Conservation (phyloP, 2,113 vertebrate genomes). For the Plestiodon gilberti region DNA sequence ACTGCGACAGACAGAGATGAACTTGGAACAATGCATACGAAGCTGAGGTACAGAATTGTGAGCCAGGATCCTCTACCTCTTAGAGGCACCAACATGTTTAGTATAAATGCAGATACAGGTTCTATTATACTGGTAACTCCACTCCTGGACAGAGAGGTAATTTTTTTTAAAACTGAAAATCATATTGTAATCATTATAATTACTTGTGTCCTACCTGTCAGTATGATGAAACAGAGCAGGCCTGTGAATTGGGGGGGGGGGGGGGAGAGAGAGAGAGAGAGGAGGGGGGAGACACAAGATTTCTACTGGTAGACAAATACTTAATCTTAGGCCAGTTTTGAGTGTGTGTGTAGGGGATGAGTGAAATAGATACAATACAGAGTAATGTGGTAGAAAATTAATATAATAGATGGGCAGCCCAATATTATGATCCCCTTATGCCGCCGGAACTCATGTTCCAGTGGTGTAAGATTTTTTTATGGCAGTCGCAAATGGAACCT, state of each 20-base stretch:
- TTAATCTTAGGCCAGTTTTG: too few species aligned
- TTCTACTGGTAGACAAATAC: too few species aligned
- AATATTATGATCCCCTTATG: too few species aligned
- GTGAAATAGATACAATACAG: too few species aligned
- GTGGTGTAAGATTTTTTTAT: too few species aligned
- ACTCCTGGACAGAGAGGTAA: conserved; percentile 89
- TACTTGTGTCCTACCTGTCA: background rate
- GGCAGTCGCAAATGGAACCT: too few species aligned
- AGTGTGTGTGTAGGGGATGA: too few species aligned
- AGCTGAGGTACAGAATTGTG: conserved; percentile 79
- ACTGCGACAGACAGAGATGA: conserved; percentile 83
- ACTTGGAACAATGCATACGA: conserved; percentile 70
- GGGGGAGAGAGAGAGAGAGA: background rate
- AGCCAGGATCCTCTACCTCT: conserved; percentile 53
- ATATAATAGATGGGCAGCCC: too few species aligned
- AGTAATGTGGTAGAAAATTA: too few species aligned
- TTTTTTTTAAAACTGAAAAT: conserved; percentile 10
- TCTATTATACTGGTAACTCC: conserved; percentile 70
- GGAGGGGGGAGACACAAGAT: too few species aligned
- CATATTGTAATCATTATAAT: background rate
- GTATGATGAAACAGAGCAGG: background rate
- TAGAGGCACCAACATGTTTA: conserved; percentile 65
- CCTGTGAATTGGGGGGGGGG: background rate
- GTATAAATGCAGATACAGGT: conserved; percentile 75
- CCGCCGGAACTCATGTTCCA: too few species aligned